These are phyloP conservation scores for Drosophila elegans DNA, from an alignment of 1,140 invertebrate species.

Conservation along the genomic window DNA sequence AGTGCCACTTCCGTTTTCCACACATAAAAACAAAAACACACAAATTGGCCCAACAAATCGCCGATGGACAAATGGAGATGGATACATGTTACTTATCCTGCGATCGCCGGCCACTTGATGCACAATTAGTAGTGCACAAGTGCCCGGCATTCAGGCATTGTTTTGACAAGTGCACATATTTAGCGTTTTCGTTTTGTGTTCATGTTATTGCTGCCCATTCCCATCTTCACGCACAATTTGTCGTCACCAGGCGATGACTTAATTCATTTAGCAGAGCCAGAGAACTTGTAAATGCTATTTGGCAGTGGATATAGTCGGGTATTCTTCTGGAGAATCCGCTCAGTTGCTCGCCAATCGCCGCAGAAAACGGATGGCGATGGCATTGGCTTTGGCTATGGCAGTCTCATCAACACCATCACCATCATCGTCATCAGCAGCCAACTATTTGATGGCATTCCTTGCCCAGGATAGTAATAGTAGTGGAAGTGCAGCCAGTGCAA, in stretches of 20 bases:
- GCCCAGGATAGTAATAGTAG: slow-evolving; percentile 36
- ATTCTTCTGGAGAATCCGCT: neutral
- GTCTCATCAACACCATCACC: slow-evolving; percentile 10
- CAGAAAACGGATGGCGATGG: slow-evolving; percentile 23
- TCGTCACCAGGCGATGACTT: slow-evolving; percentile 83
- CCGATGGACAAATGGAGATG: slow-evolving; percentile 27
- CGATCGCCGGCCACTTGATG: slow-evolving; percentile 34
- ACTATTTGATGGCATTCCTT: slow-evolving; percentile 34
- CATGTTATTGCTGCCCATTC: slow-evolving; percentile 36
- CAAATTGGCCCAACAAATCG: slow-evolving; percentile 27
- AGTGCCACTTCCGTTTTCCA: slow-evolving; percentile 56
- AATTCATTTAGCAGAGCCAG: slow-evolving; percentile 77
- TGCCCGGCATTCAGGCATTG: slow-evolving; percentile 49
- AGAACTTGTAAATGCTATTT: neutral
- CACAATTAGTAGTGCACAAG: slow-evolving; percentile 65
- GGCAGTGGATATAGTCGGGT: neutral
- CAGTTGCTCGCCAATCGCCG: slow-evolving; percentile 54
- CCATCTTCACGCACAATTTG: slow-evolving; percentile 82
- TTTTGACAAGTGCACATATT: slow-evolving; percentile 72
- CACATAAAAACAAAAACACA: neutral
- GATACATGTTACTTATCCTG: slow-evolving; percentile 24
- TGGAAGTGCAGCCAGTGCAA: slow-evolving; percentile 13
- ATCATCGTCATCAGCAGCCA: neutral
- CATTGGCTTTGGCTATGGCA: slow-evolving; percentile 13
- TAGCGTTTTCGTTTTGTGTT: neutral